A percentile compares a stretch with the other conserved stretches of the same genome.
Conservation (phyloP, 1,140 invertebrate genomes). For the Popillia japonica region DNA sequence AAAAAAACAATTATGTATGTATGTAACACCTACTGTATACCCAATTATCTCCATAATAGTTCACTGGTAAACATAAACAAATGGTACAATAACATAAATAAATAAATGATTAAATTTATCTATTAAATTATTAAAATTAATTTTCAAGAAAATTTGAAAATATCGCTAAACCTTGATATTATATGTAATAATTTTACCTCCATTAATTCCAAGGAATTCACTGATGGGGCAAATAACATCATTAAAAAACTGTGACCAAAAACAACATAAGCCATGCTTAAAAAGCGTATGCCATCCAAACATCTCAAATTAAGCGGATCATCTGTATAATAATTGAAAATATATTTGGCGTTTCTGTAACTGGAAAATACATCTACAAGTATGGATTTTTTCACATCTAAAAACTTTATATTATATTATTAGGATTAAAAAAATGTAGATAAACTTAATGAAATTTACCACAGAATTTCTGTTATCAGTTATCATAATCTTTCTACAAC, state of each 20-base stretch:
- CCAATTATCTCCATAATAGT: too few species aligned
- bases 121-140: not conserved
- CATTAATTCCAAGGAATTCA: constrained; percentile 51
- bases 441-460: too few species aligned
- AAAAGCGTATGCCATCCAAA: constrained; percentile 51
- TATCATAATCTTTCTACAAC: too few species aligned
- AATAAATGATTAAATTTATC: not conserved
- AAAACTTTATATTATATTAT: not conserved
- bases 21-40: too few species aligned
- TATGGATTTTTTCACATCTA: constrained; percentile 19
- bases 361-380: constrained; percentile 46
- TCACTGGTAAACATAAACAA: too few species aligned
- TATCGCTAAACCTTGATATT: constrained; percentile 14
- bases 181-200: constrained; percentile 45
- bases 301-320: constrained; percentile 46
- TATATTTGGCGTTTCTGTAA: constrained; percentile 42
- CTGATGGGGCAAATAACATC: constrained; percentile 51
- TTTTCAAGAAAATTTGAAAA: constrained; percentile 12
- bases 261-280: constrained; percentile 52
- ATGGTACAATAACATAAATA: not conserved
- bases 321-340: constrained; percentile 43
- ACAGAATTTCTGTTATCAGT: too few species aligned
- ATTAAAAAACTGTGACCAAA: constrained; percentile 51
- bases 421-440: not conserved
- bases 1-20: too few species aligned